Conservation (phyloP, 2,113 vertebrate species). For the Formicarius rufipectus region DNA sequence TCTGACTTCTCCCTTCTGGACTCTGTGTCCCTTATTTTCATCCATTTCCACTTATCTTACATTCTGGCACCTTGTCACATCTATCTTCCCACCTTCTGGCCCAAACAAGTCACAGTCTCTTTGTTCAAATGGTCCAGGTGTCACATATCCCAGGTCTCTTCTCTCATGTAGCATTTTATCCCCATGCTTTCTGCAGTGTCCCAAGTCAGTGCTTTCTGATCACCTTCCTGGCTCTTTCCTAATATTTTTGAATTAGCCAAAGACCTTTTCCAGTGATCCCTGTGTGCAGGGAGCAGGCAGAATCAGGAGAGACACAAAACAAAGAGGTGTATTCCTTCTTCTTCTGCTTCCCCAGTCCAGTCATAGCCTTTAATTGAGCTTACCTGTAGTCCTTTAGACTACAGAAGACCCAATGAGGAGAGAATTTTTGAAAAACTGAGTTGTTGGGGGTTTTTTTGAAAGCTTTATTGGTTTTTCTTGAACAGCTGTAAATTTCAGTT, state of each 20-base stretch:
- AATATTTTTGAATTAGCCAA: not conserved
- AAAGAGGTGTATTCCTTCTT: not conserved
- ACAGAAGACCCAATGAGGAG: not conserved
- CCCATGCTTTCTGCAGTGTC: not conserved
- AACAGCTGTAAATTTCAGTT: conserved; percentile 1
- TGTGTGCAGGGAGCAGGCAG: not conserved
- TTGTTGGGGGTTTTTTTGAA: not conserved
- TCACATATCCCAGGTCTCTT: not conserved
- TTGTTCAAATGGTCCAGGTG: not conserved
- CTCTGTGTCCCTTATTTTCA: not conserved
- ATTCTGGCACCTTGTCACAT: not conserved
- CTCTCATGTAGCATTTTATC: not conserved
- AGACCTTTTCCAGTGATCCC: not conserved
- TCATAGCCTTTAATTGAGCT: not conserved
- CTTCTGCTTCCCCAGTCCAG: not conserved
- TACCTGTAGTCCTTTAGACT: not conserved
- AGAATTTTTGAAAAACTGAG: not conserved
- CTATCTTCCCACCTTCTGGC: not conserved
- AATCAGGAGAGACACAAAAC: not conserved
- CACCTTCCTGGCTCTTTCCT: not conserved
- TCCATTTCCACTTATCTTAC: not conserved
- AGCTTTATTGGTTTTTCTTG: not conserved
- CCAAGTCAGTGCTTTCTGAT: not conserved
- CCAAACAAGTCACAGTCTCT: not conserved
- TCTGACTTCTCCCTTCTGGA: not conserved